phyloP scores from a whole-genome alignment of 2,797 vertebrate species.

The Sebastes cheni region DNA sequence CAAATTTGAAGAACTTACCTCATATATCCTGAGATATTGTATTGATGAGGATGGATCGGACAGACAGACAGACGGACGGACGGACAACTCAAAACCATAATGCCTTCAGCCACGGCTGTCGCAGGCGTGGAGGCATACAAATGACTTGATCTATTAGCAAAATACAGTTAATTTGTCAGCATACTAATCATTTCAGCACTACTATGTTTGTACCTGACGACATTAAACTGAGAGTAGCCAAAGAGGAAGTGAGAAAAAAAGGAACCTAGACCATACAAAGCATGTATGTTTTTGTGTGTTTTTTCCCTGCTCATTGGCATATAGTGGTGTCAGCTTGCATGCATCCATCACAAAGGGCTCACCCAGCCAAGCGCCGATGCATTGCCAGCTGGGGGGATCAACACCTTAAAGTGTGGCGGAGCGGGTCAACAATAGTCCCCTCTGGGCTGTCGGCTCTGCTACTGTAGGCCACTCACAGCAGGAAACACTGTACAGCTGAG shows the following conservation, averaged over 20 bases:
- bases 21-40: too few relatives aligned
- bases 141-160: neutral
- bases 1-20: too few relatives aligned
- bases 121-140: neutral
- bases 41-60: too few relatives aligned
- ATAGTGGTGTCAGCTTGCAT: neutral
- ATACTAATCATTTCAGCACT: neutral
- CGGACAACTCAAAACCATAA: rapidly evolving
- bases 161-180: neutral
- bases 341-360: constrained; percentile 10
- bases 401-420: constrained; percentile 51
- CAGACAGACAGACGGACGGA: too few relatives aligned
- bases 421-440: constrained; percentile 59
- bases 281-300: neutral
- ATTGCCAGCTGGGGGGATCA: constrained; percentile 56
- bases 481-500: constrained; percentile 57
- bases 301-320: neutral
- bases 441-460: constrained; percentile 16
- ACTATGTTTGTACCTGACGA: neutral
- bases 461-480: constrained; percentile 38
- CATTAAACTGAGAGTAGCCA: neutral
- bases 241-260: constrained; percentile 11
- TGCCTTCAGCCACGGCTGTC: too few relatives aligned
- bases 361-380: constrained; percentile 1
- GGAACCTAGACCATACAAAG: neutral